Evolutionary conservation across 2,888 invertebrate genomes (phyloP), one percentile per base, ranked within the genome.

Genomic region (Hemicrepidius hirtus): DNA sequence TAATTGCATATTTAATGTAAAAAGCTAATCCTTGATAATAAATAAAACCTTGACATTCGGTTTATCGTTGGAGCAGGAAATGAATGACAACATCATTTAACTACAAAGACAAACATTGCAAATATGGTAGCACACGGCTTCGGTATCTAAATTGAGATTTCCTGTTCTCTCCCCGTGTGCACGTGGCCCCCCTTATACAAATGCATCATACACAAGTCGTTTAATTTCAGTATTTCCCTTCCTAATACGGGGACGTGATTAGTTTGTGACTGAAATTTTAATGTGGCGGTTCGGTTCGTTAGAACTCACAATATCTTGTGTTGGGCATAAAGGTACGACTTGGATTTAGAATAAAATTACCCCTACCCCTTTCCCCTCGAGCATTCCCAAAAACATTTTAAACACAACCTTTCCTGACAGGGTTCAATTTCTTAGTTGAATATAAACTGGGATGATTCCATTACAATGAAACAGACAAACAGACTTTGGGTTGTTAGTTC

Each of bases 71-170:
- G 10, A 55, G 28, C 68, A 57, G 73, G 73, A 73, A 73, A 55
- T 57, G 68, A 35, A 59, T 66, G 68, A 68, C 73, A 68, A 44
- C 68, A 69, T 69, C 65, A 46, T 63, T 55, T 49, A 41, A 44
- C 55, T 69, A 69, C 63, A 57, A 62, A 59, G 62, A 60, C 50
- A 64, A 73, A 73, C 65, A 65, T 73, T 69, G 73, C 73, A 69
- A 73, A 73, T 69, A 69, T 73, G 69, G 71, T 60, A 65, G 49
- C 63, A 67, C 66, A 67, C 66, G 67, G 66, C 46, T 28, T 41
- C 50, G 4, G 59, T 73, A 50, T 74, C 73, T 74, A 74, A 74
- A 74, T 74, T 69, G 70, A 74, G 70, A 74, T 69, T 70, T 74
- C 73, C 73, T 69, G 69, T 49, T 55, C 57, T 46, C 68, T 50